Evolutionary conservation across 2,797 vertebrate genomes (phyloP).

Genomic region (Rallus crepitans): DNA sequence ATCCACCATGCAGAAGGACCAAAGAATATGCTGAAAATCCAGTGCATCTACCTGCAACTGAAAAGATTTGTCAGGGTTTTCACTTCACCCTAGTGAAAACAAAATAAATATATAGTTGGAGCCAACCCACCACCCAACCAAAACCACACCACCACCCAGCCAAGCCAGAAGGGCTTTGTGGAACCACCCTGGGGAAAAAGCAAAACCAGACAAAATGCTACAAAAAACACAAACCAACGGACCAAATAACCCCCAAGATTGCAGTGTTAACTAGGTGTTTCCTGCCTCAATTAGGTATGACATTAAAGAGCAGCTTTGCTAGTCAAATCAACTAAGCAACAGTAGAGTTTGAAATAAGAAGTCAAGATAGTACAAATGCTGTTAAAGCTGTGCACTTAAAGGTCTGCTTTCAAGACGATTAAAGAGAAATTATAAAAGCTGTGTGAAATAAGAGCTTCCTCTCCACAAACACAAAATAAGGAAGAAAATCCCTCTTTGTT

Average conservation of each 20-base stretch:
- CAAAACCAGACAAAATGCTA: accelerated
- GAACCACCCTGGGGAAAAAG: not conserved
- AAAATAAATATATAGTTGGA: not conserved
- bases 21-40: not conserved
- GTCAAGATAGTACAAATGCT: not conserved
- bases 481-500: conserved; percentile 2
- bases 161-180: accelerated
- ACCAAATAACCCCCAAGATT: not conserved
- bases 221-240: not conserved
- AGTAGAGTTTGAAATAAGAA: not conserved
- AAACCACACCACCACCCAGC: accelerated
- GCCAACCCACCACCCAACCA: accelerated
- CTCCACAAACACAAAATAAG: conserved; percentile 12
- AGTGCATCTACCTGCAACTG: not conserved
- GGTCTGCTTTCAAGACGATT: not conserved
- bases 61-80: not conserved
- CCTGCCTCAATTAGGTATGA: not conserved
- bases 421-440: conserved; percentile 29
- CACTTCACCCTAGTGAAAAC: not conserved
- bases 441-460: not conserved
- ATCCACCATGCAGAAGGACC: not conserved
- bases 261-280: not conserved
- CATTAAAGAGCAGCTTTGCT: not conserved
- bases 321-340: not conserved
- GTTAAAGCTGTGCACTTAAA: not conserved